phyloP scores from a whole-genome alignment of 1,140 invertebrate genomes.

The Ganaspis sp. region DNA sequence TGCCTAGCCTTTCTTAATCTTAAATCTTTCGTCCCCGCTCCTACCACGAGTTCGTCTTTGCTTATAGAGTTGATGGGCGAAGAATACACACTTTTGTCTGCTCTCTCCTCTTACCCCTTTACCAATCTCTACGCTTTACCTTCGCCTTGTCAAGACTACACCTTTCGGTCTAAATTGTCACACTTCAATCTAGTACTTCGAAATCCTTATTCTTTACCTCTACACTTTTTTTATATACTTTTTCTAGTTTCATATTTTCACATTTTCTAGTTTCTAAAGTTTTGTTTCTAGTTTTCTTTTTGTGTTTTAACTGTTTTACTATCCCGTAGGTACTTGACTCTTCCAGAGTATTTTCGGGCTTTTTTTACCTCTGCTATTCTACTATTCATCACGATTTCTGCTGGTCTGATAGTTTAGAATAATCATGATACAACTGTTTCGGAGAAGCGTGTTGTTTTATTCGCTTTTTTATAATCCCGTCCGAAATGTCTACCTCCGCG shows the following conservation, averaged over 20 bases:
- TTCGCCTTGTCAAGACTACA: background rate
- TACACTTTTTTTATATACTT: too few relatives aligned
- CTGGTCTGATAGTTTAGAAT: slow-evolving; percentile 1
- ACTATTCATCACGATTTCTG: background rate
- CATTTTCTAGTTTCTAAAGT: too few relatives aligned
- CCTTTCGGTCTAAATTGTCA: background rate
- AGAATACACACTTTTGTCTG: background rate
- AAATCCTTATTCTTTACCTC: too few relatives aligned
- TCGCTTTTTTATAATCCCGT: background rate
- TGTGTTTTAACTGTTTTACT: background rate
- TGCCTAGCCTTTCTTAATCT: background rate
- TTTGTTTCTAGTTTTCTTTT: too few relatives aligned
- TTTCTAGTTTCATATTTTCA: too few relatives aligned
- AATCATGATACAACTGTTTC: background rate
- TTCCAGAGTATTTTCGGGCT: background rate
- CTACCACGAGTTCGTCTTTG: background rate
- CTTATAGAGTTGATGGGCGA: background rate
- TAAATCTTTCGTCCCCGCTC: background rate
- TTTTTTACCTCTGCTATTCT: background rate
- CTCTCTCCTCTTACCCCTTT: background rate
- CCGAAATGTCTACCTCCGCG: slow-evolving; percentile 2
- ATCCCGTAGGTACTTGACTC: background rate
- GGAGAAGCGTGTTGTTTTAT: background rate
- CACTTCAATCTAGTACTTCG: too few relatives aligned
- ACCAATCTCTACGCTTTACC: background rate